phyloP scores from a whole-genome alignment of 2,888 invertebrate genomes.

The Portevinia maculata region DNA sequence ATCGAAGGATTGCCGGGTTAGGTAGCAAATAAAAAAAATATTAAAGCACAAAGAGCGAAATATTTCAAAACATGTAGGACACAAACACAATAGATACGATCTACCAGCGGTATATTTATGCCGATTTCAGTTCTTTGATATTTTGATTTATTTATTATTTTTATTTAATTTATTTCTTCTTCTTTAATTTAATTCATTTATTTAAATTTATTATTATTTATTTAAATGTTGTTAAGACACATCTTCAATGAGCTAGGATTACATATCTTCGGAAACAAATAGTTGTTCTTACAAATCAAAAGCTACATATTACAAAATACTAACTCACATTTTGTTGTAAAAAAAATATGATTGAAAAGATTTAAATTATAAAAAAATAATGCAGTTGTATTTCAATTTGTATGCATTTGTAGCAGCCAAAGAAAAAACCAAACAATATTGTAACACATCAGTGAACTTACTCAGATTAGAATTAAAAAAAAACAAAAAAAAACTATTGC shows the following conservation, averaged over 20 bases:
- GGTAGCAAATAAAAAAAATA: too few relatives aligned
- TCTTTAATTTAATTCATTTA: neutral
- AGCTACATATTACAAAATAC: constrained; percentile 47
- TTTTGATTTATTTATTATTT: neutral
- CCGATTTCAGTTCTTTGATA: neutral
- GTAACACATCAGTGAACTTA: constrained; percentile 54
- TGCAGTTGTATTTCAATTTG: constrained; percentile 64
- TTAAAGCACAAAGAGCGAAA: too few relatives aligned
- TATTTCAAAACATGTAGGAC: too few relatives aligned
- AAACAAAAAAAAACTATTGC: constrained; percentile 45
- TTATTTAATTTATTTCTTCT: neutral
- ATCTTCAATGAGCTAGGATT: constrained; percentile 59
- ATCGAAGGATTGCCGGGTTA: too few relatives aligned
- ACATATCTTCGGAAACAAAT: constrained; percentile 56
- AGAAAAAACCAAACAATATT: constrained; percentile 20
- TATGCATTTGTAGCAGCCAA: constrained; percentile 64
- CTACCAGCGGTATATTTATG: neutral
- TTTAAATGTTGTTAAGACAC: constrained; percentile 19
- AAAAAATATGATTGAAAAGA: constrained; percentile 18
- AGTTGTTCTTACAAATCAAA: constrained; percentile 51
- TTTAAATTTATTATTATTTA: neutral
- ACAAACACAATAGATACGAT: too few relatives aligned
- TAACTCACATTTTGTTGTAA: constrained; percentile 51
- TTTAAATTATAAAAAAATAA: constrained; percentile 24
- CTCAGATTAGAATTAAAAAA: constrained; percentile 49